Percentiles rank a stretch among this genome's conserved stretches.
Evolutionary conservation across 2,113 vertebrate genomes (phyloP).

Genomic region (Lasiurus borealis): DNA sequence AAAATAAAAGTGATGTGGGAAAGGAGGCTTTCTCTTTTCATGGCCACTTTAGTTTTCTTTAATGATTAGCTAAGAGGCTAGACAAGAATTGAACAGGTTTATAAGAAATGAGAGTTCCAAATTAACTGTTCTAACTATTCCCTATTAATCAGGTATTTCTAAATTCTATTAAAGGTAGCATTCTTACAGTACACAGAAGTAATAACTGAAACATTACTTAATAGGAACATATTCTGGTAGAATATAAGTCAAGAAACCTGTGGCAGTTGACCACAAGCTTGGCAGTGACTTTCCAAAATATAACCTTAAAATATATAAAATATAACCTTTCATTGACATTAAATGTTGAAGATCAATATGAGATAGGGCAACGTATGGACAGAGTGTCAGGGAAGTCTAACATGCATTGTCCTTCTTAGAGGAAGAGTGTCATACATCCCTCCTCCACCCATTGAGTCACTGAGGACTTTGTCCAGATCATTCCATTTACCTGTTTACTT

Average conservation of each 20-base stretch:
- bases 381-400: background rate
- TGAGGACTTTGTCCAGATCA: slow-evolving; percentile 53
- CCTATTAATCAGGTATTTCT: background rate
- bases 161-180: background rate
- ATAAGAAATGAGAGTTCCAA: background rate
- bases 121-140: background rate
- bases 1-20: background rate
- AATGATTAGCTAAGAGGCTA: background rate
- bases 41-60: background rate
- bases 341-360: background rate
- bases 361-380: background rate
- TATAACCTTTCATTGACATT: background rate
- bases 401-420: background rate
- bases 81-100: slow-evolving; percentile 13
- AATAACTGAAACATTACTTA: background rate
- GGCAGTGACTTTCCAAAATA: background rate
- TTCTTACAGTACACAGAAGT: background rate
- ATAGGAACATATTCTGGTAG: background rate
- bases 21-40: background rate
- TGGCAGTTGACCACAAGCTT: background rate
- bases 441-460: slow-evolving; percentile 75
- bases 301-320: slow-evolving; percentile 42
- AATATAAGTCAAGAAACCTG: background rate
- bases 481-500: slow-evolving; percentile 33
- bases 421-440: slow-evolving; percentile 59